These are phyloP conservation scores for Pygoscelis antarcticus DNA, from an alignment of 2,113 vertebrate genomes.

Conservation along the genomic window DNA sequence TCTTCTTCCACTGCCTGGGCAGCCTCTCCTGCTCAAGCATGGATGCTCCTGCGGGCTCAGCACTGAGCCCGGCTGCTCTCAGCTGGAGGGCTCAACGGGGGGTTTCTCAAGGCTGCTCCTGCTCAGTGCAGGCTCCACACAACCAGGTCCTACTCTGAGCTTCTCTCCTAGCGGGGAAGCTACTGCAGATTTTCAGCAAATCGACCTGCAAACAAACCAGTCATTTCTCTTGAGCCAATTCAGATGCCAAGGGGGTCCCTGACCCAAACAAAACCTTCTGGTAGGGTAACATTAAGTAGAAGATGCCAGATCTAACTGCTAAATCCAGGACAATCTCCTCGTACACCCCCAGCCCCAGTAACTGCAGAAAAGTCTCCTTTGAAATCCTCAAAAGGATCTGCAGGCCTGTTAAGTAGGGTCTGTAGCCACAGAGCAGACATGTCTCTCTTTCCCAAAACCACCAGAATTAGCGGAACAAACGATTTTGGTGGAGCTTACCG, in stretches of 20 bases:
- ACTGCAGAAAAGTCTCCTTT: background rate
- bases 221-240: background rate
- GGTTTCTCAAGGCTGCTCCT: background rate
- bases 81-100: background rate
- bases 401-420: background rate
- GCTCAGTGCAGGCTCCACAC: background rate
- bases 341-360: rapidly evolving
- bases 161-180: background rate
- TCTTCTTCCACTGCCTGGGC: background rate
- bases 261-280: background rate
- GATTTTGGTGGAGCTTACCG: background rate
- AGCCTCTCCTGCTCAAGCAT: background rate
- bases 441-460: background rate
- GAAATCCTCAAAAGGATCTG: background rate
- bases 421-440: background rate
- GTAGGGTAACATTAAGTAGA: background rate
- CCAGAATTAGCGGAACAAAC: background rate
- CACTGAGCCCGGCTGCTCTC: rapidly evolving
- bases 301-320: background rate
- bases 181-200: background rate
- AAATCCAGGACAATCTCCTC: background rate
- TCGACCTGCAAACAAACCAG: rapidly evolving
- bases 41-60: rapidly evolving
- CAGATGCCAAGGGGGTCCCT: background rate
- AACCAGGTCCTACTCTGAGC: background rate